Conservation (phyloP, 2,113 vertebrate genomes). For the Paralichthys olivaceus region DNA sequence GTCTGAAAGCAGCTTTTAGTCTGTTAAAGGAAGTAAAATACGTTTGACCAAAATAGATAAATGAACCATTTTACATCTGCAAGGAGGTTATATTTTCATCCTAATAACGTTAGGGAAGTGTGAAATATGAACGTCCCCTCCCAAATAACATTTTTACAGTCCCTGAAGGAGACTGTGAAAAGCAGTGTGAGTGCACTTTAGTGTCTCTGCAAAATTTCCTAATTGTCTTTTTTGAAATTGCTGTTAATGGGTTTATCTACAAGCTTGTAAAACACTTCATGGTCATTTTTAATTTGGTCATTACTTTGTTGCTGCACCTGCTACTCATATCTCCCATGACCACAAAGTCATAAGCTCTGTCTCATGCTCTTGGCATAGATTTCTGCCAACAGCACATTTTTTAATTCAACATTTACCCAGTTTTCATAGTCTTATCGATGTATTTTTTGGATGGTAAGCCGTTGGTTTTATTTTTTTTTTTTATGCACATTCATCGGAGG, state of each 20-base stretch:
- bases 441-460: no score
- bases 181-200: neutral
- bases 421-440: neutral
- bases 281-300: conserved; percentile 1
- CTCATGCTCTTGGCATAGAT: neutral
- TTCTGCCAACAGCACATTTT: neutral
- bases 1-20: no score
- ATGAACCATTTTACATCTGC: no score
- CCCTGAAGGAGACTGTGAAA: neutral
- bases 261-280: neutral
- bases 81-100: no score
- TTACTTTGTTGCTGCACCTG: neutral
- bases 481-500: neutral
- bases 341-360: neutral
- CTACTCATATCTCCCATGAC: neutral
- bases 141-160: neutral
- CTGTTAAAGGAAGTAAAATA: neutral
- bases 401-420: neutral
- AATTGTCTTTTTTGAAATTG: neutral
- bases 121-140: no score
- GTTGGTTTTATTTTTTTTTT: neutral
- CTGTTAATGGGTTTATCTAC: neutral
- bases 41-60: neutral
- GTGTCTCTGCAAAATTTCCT: neutral
- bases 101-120: neutral